Base-by-base conservation (phyloP, 2,888 invertebrate genomes). In the Crossocerus cetratus region DNA sequence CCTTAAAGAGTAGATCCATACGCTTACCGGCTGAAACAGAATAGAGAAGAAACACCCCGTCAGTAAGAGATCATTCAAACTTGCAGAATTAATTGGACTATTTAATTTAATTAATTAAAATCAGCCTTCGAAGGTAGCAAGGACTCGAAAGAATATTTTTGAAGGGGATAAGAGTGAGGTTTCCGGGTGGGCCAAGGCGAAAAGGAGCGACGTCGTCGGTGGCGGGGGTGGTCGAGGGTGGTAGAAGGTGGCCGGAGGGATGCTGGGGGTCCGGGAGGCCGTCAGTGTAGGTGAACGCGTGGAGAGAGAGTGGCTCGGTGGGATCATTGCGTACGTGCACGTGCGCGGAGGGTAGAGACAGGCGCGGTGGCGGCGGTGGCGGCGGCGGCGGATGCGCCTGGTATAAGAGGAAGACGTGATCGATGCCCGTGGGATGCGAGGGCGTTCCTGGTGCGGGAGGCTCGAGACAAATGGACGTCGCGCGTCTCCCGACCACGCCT, bases 381-480 rank as follows among this genome's bases (percentile, higher is more conserved):
- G 44, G 62, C 72, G 60, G 54, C 72, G 72, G 78, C 64, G 78
- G 82, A 82, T 78, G 80, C 78, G 82, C 70, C 78, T 74, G 76
- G 81, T 83, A 32, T 32, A 84, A 88, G 84, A 88, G 87, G 86
- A 88, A 89, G 89, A 87, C 87, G 89, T 90, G 90, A 90, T 90
- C 90, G 90, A 90, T 90, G 90, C 89, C 87, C 86, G 88, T 88
- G 90, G 90, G 90, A 90, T 89, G 89, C 88, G 87, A 86, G 88
- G 90, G 90, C 90, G 90, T 90, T 89, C 83, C 89, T 90, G 89
- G 90, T 89, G 90, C 90, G 90, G 89, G 90, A 90, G 89, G 89
- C 87, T 82, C 89, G 89, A 90, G 90, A 90, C 90, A 90, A 90
- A 90, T 90, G 90, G 90, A 90, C 90, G 90, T 90, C 90, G 90